These are phyloP conservation scores for Sylvia borin DNA, from an alignment of 2,797 vertebrate genomes.

Conservation along the genomic window DNA sequence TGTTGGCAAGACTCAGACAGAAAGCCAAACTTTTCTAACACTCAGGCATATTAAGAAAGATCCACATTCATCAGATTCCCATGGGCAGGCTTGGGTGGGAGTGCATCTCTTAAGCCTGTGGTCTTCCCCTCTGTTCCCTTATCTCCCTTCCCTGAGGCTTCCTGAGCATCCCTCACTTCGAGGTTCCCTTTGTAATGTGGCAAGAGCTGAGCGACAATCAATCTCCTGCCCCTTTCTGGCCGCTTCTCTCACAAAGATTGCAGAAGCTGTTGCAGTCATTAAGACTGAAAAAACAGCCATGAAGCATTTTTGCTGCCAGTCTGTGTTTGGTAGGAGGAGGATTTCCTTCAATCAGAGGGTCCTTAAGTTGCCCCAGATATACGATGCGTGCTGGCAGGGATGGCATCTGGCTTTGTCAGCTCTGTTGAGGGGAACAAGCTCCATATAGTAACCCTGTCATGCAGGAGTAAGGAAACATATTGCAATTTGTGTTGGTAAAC, in stretches of 20 bases:
- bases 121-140: background rate
- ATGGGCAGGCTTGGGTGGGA: background rate
- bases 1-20: background rate
- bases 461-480: slow-evolving; percentile 15
- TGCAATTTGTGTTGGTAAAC: slow-evolving; percentile 20
- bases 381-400: background rate
- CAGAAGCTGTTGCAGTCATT: background rate
- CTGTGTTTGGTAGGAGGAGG: slow-evolving; percentile 14
- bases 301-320: slow-evolving; percentile 34
- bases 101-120: background rate
- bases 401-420: slow-evolving; percentile 30
- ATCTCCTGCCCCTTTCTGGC: background rate
- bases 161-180: fast-evolving
- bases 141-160: background rate
- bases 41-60: background rate
- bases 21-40: background rate
- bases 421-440: slow-evolving; percentile 19
- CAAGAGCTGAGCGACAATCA: background rate
- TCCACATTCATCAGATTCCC: background rate
- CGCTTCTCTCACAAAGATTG: background rate
- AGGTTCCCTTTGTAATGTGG: background rate
- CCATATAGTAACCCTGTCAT: slow-evolving; percentile 3
- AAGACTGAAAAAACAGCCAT: background rate
- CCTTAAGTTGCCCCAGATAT: slow-evolving; percentile 31
- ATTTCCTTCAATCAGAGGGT: background rate